phyloP scores from a whole-genome alignment of 2,888 invertebrate genomes.

The Phalangium opilio region DNA sequence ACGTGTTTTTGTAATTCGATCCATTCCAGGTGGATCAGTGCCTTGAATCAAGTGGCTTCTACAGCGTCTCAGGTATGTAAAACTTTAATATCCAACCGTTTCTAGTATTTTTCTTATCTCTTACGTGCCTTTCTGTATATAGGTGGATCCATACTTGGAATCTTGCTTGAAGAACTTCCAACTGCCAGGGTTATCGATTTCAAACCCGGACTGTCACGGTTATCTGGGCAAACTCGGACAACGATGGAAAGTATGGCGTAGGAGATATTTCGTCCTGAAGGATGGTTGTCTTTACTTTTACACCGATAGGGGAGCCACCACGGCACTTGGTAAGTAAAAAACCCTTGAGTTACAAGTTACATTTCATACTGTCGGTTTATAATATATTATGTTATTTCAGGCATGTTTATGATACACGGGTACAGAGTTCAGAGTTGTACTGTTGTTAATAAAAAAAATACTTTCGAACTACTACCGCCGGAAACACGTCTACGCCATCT shows the following conservation, averaged over 20 bases:
- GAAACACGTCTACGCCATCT: constrained; percentile 73
- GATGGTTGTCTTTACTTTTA: constrained; percentile 91
- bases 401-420: constrained; percentile 84
- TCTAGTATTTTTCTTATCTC: not conserved
- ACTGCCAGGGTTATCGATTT: constrained; percentile 53
- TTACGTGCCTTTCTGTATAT: not conserved
- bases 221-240: constrained; percentile 61
- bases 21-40: constrained; percentile 51
- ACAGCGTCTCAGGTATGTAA: constrained; percentile 52
- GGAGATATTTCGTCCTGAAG: constrained; percentile 82
- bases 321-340: constrained; percentile 56
- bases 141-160: constrained; percentile 52
- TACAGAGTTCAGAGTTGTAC: constrained; percentile 68
- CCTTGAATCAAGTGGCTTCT: constrained; percentile 59
- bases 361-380: constrained; percentile 4
- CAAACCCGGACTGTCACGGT: constrained; percentile 81
- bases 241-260: constrained; percentile 67
- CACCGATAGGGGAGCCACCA: constrained; percentile 68
- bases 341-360: no score
- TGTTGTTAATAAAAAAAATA: constrained; percentile 68
- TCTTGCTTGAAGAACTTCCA: constrained; percentile 63
- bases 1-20: no score
- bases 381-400: constrained; percentile 33
- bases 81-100: not conserved
- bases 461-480: constrained; percentile 78